Evolutionary conservation across 2,797 vertebrate genomes (phyloP).

Genomic region (Hydrocynus forskahlii): DNA sequence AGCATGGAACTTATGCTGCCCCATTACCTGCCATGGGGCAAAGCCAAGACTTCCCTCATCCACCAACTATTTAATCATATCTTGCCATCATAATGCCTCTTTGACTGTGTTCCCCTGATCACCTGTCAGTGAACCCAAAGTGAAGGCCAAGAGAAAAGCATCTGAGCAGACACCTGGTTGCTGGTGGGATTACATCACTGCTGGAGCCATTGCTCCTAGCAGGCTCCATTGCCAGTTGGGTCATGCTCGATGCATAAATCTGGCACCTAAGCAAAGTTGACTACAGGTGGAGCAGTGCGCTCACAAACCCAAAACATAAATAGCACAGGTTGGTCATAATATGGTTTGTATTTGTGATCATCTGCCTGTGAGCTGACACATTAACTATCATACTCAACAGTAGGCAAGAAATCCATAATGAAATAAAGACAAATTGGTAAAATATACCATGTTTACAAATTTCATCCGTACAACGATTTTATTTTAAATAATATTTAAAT

Average conservation of each 20-base stretch:
- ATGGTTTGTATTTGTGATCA: neutral
- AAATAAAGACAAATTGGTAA: too few species aligned
- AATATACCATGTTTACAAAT: neutral
- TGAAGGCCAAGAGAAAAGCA: slow-evolving; percentile 10
- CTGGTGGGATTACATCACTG: slow-evolving; percentile 5
- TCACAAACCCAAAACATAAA: neutral
- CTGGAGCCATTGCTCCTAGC: slow-evolving; percentile 8
- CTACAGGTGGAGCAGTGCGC: slow-evolving; percentile 40
- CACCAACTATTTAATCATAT: neutral
- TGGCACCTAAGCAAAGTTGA: slow-evolving; percentile 13
- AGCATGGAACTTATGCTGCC: neutral
- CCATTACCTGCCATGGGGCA: neutral
- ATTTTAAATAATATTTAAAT: too few species aligned
- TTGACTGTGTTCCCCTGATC: neutral
- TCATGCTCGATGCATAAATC: slow-evolving; percentile 7
- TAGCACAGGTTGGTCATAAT: neutral
- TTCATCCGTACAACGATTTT: neutral
- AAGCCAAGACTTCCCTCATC: neutral
- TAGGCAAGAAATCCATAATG: too few species aligned
- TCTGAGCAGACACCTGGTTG: slow-evolving; percentile 4
- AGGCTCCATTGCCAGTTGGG: neutral
- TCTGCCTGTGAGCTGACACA: neutral
- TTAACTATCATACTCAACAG: too few species aligned
- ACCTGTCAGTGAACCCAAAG: neutral
- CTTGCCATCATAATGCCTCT: slow-evolving; percentile 14